A percentile compares a stretch with the other conserved stretches of the same genome.
Conservation (phyloP, 2,888 invertebrate species). For the Apodemia mormo region DNA sequence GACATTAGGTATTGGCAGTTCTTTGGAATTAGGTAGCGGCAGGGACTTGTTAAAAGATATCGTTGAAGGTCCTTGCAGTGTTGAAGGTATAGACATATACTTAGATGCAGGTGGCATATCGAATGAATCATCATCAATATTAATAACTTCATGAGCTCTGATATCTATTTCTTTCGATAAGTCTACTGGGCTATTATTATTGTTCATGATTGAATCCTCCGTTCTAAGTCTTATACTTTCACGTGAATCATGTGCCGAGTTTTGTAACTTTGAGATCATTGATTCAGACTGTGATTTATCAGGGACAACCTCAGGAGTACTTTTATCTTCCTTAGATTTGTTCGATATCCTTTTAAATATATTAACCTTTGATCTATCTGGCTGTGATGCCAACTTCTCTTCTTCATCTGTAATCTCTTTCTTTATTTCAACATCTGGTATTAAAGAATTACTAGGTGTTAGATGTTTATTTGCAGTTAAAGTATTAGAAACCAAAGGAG, state of each 20-base stretch:
- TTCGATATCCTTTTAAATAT: constrained; percentile 93
- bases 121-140: constrained; percentile 73
- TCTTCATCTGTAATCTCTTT: constrained; percentile 77
- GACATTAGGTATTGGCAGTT: constrained; percentile 79
- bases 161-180: constrained; percentile 74
- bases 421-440: constrained; percentile 70
- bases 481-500: constrained; percentile 69
- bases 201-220: constrained; percentile 71
- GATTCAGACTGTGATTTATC: constrained; percentile 67
- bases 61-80: constrained; percentile 55
- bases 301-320: constrained; percentile 62
- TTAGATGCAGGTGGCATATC: constrained; percentile 56
- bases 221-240: constrained; percentile 60
- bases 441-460: constrained; percentile 53
- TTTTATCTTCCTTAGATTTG: constrained; percentile 85
- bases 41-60: constrained; percentile 71
- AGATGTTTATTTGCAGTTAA: constrained; percentile 58
- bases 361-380: constrained; percentile 92
- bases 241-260: constrained; percentile 54
- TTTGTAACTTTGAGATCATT: constrained; percentile 73
- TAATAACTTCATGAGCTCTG: constrained; percentile 75
- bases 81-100: constrained; percentile 41
- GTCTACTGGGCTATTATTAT: constrained; percentile 77
- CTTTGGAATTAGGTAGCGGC: constrained; percentile 74
- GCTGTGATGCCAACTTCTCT: constrained; percentile 87